Conservation (phyloP, 2,888 invertebrate species). For the Tridacna crocea region DNA sequence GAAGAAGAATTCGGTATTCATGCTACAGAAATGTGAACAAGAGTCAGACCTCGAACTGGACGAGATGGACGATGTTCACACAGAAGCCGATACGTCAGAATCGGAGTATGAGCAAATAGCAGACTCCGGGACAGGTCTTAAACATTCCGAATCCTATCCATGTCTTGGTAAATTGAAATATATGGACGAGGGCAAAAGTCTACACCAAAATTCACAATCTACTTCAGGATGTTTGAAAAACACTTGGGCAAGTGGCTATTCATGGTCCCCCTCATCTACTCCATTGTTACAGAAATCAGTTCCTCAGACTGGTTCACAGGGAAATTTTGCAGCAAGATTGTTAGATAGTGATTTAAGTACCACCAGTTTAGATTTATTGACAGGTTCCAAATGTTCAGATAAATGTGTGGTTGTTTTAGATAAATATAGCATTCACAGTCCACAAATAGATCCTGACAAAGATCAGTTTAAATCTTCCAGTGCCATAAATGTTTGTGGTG, state of each 20-base stretch:
- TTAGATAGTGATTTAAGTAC: neutral
- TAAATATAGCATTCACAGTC: constrained; percentile 19
- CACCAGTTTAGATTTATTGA: constrained; percentile 13
- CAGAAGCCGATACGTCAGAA: constrained; percentile 69
- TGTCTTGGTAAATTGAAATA: constrained; percentile 27
- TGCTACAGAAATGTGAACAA: constrained; percentile 77
- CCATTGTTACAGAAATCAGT: constrained; percentile 14
- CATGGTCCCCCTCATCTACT: constrained; percentile 4
- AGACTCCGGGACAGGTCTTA: constrained; percentile 13
- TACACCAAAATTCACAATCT: neutral
- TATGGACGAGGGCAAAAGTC: constrained; percentile 10
- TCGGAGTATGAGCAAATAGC: constrained; percentile 48
- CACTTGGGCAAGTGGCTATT: too few species aligned
- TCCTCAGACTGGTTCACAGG: constrained; percentile 15
- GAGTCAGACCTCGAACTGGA: constrained; percentile 78
- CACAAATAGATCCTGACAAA: neutral
- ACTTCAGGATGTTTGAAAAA: neutral
- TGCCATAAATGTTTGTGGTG: neutral
- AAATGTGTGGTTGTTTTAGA: constrained; percentile 22
- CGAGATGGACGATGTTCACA: constrained; percentile 70
- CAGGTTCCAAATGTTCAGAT: constrained; percentile 5
- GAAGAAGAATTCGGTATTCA: constrained; percentile 82
- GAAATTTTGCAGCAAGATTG: neutral
- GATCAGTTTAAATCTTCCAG: neutral
- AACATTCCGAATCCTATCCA: constrained; percentile 24